These are phyloP conservation scores for Vimba vimba DNA, from an alignment of 2,113 vertebrate genomes.

Conservation along the genomic window DNA sequence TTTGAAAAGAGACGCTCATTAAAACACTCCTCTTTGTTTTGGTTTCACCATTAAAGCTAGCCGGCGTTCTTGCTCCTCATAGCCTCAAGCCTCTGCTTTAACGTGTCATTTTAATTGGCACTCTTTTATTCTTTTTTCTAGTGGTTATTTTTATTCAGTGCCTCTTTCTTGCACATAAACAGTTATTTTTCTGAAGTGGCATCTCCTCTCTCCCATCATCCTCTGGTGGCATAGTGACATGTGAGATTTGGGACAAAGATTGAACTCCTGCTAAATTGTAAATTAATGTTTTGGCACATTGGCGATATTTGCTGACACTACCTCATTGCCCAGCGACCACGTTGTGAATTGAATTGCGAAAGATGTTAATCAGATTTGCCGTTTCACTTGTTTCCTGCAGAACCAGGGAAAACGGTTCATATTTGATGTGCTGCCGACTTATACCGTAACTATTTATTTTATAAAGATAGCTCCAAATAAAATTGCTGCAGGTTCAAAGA, in stretches of 20 bases:
- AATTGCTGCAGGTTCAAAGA: slow-evolving; percentile 39
- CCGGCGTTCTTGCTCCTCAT: slow-evolving; percentile 44
- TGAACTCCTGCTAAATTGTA: slow-evolving; percentile 43
- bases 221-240: slow-evolving; percentile 38
- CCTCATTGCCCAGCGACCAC: slow-evolving; percentile 12
- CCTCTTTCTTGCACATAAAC: slow-evolving; percentile 42
- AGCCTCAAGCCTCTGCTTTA: slow-evolving; percentile 50
- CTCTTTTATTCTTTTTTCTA: slow-evolving; percentile 56
- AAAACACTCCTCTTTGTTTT: slow-evolving; percentile 57
- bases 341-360: slow-evolving; percentile 27
- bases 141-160: slow-evolving; percentile 50
- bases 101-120: slow-evolving; percentile 59
- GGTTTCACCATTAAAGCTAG: slow-evolving; percentile 55
- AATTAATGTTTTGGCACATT: slow-evolving; percentile 49
- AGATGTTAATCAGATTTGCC: slow-evolving; percentile 48
- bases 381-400: slow-evolving; percentile 49
- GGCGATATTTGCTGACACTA: slow-evolving; percentile 42
- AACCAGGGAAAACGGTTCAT: background rate
- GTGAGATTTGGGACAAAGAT: slow-evolving; percentile 25
- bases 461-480: slow-evolving; percentile 28
- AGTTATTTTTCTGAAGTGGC: slow-evolving; percentile 29
- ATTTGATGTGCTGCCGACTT: slow-evolving; percentile 10
- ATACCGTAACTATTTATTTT: slow-evolving; percentile 33
- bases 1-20: slow-evolving; percentile 54
- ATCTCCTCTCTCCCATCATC: slow-evolving; percentile 34